Evolutionary conservation across 2,797 vertebrate genomes (phyloP).

Genomic region (Anisognathus igniventris): DNA sequence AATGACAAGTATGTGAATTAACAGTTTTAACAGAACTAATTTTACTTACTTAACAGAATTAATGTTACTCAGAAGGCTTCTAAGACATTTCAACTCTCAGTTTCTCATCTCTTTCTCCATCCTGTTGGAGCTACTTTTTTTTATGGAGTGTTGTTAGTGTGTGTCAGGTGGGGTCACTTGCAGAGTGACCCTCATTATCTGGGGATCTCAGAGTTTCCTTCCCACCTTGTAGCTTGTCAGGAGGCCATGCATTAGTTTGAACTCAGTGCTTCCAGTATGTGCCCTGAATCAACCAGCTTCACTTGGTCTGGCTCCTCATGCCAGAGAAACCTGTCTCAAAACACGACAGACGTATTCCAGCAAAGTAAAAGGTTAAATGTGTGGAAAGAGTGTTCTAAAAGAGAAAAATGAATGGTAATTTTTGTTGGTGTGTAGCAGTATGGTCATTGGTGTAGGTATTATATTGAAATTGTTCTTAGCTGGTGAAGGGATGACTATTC

Average conservation of each 20-base stretch:
- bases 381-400: background rate
- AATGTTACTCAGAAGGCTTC: background rate
- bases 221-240: background rate
- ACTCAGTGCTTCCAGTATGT: background rate
- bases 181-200: background rate
- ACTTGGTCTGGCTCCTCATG: background rate
- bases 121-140: background rate
- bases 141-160: background rate
- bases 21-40: no score
- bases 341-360: rapidly evolving
- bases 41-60: no score
- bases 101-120: background rate
- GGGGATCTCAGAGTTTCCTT: background rate
- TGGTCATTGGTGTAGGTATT: background rate
- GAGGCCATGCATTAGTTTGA: background rate
- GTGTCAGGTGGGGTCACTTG: background rate
- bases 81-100: background rate
- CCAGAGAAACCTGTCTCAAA: background rate
- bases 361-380: background rate
- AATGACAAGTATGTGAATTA: background rate
- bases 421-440: background rate
- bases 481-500: background rate
- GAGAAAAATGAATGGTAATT: background rate
- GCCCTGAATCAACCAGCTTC: background rate
- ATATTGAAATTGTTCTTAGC: background rate